Evolutionary conservation across 2,113 vertebrate species (phyloP), one percentile per base, ranked within the genome.

Genomic region (Pseudorectes ferrugineus): DNA sequence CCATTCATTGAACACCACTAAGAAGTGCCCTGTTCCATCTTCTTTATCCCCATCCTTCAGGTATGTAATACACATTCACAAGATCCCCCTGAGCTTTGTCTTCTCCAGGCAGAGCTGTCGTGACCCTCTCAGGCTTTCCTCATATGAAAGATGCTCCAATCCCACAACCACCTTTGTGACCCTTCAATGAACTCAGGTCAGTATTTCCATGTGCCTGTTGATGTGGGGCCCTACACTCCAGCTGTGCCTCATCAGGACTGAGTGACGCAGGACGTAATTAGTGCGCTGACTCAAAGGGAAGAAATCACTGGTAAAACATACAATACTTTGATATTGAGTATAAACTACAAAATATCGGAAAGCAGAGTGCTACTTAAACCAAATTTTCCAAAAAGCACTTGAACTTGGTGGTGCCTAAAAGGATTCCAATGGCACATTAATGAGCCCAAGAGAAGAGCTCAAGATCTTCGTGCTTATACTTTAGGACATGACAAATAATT

Each of bases 221-320:
- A 26, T 63, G 21, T 52, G n/a, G 9, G 10, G 17, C 23, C 13
- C 15, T 67, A 18, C 13, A 33, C 5, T 40, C 52, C 55, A 58
- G 11, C 22, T 74, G 10, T 66, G 42, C n/a, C 43, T 85, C 67
- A 35, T 21, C 16, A 72, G 57, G 48, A 12, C 29, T 85, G 17
- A 68, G 10, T 28, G 28, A 38, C 0, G 0, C 19, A 55, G n/a
- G 11, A 10, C 0, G 3, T 6, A 40, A n/a, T 46, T 45, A 82
- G 33, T 29, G 14, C 21, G 66, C 38, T 55, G 43, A 83, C 26
- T 82, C 20, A 88, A 85, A 89, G 22, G 17, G 23, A 83, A 77
- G 24, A 92, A 89, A 81, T 52, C 18, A 54, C 23, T 59, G 19
- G 26, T 18, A 57, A 93, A 95, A 40, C 4, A 46, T 42, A 67